Percentiles rank a stretch among this genome's conserved stretches.
phyloP scores from a whole-genome alignment of 2,113 vertebrate genomes.

The Myanophis thanlyinensis region DNA sequence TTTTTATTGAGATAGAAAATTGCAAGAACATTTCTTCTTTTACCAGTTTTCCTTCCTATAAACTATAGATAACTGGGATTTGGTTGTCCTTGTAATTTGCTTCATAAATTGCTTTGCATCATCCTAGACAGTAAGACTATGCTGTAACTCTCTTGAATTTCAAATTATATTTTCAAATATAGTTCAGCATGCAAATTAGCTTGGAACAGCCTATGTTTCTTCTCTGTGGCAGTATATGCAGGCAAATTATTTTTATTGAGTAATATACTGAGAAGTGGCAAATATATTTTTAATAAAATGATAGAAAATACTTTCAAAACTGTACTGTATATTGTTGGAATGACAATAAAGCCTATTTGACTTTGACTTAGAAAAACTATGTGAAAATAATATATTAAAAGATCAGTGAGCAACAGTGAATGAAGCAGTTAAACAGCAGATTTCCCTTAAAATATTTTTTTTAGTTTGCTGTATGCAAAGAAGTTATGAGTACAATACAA shows the following conservation, averaged over 20 bases:
- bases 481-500: not conserved
- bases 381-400: conserved; percentile 15
- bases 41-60: not conserved
- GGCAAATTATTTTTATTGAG: not conserved
- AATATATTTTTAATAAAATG: conserved; percentile 23
- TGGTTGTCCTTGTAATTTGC: conserved; percentile 16
- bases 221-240: conserved; percentile 30
- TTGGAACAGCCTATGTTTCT: not conserved
- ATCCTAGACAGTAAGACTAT: conserved; percentile 57
- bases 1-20: conserved; percentile 17
- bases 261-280: conserved; percentile 2
- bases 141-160: conserved; percentile 45
- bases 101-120: conserved; percentile 47
- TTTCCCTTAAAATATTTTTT: conserved; percentile 33
- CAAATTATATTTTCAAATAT: conserved; percentile 42
- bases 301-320: not conserved
- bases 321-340: too few species aligned
- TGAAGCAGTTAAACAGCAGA: conserved; percentile 6
- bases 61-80: conserved; percentile 14
- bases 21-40: not conserved
- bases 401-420: conserved; percentile 23
- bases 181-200: conserved; percentile 45
- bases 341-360: too few species aligned
- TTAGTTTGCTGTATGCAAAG: not conserved
- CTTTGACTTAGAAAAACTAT: too few species aligned